phyloP scores from a whole-genome alignment of 2,797 vertebrate genomes.

The Syngnathus acus region DNA sequence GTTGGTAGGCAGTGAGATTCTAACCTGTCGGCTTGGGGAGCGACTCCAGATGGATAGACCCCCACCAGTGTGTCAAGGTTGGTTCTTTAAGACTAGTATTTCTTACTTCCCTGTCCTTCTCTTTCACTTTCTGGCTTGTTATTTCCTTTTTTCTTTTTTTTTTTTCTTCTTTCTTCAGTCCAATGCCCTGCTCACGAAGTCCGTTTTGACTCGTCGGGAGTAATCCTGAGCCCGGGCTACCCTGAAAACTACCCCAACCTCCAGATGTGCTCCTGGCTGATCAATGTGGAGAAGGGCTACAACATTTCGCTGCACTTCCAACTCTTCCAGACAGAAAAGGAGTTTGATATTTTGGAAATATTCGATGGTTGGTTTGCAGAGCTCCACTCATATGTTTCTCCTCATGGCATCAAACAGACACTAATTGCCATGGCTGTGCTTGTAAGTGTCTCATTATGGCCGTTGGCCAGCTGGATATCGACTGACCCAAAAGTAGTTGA shows the following conservation, averaged over 20 bases:
- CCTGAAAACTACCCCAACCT: conserved; percentile 94
- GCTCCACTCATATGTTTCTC: no score
- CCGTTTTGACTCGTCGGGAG: conserved; percentile 93
- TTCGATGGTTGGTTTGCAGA: conserved; percentile 81
- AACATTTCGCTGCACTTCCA: conserved; percentile 93
- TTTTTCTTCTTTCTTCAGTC: conserved; percentile 72
- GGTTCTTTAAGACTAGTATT: conserved; percentile 20
- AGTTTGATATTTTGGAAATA: conserved; percentile 97
- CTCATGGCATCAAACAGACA: no score
- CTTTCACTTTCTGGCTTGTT: not conserved
- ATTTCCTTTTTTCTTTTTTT: conserved; percentile 5
- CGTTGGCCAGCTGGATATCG: not conserved
- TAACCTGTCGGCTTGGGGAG: conserved; percentile 90
- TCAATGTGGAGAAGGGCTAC: conserved; percentile 95
- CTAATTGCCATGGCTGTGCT: not conserved
- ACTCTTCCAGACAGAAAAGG: conserved; percentile 96
- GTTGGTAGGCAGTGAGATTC: conserved; percentile 88
- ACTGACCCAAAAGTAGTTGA: not conserved
- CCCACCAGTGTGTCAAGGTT: conserved; percentile 91
- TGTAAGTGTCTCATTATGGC: not conserved
- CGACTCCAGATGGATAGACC: conserved; percentile 91
- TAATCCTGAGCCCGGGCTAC: conserved; percentile 91
- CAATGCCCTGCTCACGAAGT: conserved; percentile 93
- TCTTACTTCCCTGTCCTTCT: not conserved
- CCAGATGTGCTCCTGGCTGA: conserved; percentile 96